phyloP scores from a whole-genome alignment of 2,888 invertebrate species.

The Phortica magna region DNA sequence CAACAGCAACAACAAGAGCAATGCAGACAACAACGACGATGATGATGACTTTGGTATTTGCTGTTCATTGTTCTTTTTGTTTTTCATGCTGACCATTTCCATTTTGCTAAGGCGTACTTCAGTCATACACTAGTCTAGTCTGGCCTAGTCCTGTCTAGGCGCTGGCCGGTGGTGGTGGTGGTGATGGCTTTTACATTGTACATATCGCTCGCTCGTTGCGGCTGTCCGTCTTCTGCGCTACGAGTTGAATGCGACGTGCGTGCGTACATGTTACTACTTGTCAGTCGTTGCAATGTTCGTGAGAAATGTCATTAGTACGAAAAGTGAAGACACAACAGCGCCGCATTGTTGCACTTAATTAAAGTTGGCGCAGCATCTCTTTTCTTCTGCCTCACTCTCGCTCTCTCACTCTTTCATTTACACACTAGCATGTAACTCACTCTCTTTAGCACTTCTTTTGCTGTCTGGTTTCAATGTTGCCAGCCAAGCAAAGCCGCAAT shows the following conservation, averaged over 20 bases:
- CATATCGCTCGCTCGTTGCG: no score
- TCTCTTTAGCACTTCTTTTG: no score
- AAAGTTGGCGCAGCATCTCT: constrained; percentile 55
- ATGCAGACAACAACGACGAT: not conserved
- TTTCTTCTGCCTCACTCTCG: not conserved
- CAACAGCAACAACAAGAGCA: not conserved
- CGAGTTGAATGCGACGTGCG: constrained; percentile 10
- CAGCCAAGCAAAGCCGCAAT: not conserved
- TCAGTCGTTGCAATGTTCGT: constrained; percentile 66
- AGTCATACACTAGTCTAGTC: not conserved
- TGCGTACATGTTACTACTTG: constrained; percentile 42
- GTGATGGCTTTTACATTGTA: no score
- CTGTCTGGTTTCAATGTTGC: no score
- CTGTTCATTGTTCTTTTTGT: constrained; percentile 6
- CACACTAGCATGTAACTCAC: not conserved
- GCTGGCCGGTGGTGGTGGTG: no score
- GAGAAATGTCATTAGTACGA: constrained; percentile 71
- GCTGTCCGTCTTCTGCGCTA: not conserved
- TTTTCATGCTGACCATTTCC: not conserved
- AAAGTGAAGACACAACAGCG: constrained; percentile 28
- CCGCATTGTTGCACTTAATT: constrained; percentile 70
- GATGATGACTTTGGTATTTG: constrained; percentile 6
- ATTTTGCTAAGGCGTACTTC: no score
- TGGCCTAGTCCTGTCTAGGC: not conserved
- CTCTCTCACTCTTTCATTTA: not conserved